A percentile compares a stretch with the other conserved stretches of the same genome.
phyloP scores from a whole-genome alignment of 2,797 vertebrate genomes.

The Falco columbarius region DNA sequence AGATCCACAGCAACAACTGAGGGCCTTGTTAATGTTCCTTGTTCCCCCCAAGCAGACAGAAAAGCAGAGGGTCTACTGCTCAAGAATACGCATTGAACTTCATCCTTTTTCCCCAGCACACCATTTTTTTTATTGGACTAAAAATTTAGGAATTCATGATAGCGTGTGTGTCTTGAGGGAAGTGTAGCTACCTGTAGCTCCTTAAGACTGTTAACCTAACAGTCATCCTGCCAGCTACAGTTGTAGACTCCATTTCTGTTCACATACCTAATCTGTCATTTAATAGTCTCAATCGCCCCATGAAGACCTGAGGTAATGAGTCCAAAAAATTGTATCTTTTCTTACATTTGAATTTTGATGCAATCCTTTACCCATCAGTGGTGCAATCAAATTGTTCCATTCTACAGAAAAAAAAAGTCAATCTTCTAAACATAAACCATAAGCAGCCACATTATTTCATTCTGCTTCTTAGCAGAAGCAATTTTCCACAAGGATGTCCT shows the following conservation, averaged over 20 bases:
- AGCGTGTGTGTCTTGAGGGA: not conserved
- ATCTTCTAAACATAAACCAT: not conserved
- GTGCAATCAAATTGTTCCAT: not conserved
- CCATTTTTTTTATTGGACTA: not conserved
- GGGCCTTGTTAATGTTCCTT: not conserved
- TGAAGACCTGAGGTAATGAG: not conserved
- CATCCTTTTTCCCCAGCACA: not conserved
- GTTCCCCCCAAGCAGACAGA: not conserved
- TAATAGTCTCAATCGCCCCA: not conserved
- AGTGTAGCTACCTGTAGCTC: not conserved
- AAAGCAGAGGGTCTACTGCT: not conserved
- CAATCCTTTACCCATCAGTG: not conserved
- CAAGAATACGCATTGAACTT: not conserved
- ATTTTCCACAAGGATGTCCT: not conserved
- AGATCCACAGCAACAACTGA: accelerated
- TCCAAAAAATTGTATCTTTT: not conserved
- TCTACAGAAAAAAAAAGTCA: not conserved
- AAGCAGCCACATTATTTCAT: not conserved
- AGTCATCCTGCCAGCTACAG: not conserved
- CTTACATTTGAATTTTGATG: not conserved
- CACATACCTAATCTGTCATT: not conserved
- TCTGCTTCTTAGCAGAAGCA: not conserved
- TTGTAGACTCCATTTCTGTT: not conserved
- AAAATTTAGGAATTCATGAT: not conserved
- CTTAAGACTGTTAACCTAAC: not conserved